phyloP scores from a whole-genome alignment of 1,140 invertebrate genomes.

The Nebria ingens region DNA sequence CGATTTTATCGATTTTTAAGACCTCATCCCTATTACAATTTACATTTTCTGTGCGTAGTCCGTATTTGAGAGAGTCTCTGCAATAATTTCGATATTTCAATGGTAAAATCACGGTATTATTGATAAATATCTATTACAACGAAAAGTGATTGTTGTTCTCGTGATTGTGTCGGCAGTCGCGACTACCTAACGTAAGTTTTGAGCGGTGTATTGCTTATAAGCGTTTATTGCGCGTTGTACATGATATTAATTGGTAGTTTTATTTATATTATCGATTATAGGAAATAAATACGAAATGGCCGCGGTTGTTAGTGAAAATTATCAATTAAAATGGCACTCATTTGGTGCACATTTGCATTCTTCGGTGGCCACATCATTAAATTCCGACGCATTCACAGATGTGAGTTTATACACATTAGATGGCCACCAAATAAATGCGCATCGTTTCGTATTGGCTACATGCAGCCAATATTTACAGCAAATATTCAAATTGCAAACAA shows the following conservation, averaged over 20 bases:
- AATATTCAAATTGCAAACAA: constrained; percentile 43
- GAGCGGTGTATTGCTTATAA: not conserved
- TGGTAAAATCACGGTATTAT: not conserved
- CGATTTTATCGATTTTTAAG: constrained; percentile 33
- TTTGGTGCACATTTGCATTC: constrained; percentile 68
- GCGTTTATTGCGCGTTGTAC: not conserved
- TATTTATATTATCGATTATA: no score
- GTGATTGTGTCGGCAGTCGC: no score
- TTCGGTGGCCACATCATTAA: constrained; percentile 63
- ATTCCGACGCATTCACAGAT: constrained; percentile 71
- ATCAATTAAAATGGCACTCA: constrained; percentile 79
- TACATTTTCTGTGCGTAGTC: constrained; percentile 4
- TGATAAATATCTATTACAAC: not conserved
- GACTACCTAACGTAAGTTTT: not conserved
- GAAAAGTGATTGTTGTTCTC: not conserved
- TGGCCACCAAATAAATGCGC: constrained; percentile 69
- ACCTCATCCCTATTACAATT: constrained; percentile 10
- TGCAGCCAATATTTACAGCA: constrained; percentile 49
- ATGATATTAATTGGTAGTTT: no score
- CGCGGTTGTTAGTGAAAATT: constrained; percentile 46
- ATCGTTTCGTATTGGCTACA: constrained; percentile 76
- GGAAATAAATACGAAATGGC: not conserved
- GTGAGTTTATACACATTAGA: constrained; percentile 72
- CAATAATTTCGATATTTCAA: not conserved
- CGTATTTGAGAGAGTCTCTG: not conserved